Percentiles rank a stretch among this genome's conserved stretches.
phyloP scores from a whole-genome alignment of 2,113 vertebrate genomes.

The Rhombomys opimus region DNA sequence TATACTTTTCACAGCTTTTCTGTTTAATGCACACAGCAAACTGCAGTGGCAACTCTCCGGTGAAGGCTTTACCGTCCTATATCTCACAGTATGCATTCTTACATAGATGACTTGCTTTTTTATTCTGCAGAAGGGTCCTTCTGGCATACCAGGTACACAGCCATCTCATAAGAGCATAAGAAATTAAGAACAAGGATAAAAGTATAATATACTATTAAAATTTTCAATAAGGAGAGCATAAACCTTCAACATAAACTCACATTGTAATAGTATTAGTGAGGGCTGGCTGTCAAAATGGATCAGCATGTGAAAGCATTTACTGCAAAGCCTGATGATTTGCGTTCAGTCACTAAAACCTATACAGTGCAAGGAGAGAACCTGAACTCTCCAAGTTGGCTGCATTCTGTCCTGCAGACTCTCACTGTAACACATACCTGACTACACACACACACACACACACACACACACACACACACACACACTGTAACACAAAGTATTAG shows the following conservation, averaged over 20 bases:
- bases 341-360: not conserved
- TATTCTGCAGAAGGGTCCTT: not conserved
- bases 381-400: too few relatives aligned
- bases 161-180: not conserved
- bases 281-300: not conserved
- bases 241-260: not conserved
- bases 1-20: not conserved
- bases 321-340: too few relatives aligned
- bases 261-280: slow-evolving; percentile 5
- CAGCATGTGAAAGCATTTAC: not conserved
- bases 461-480: not conserved
- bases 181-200: slow-evolving; percentile 31
- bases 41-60: not conserved
- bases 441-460: not conserved
- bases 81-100: not conserved
- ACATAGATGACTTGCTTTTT: not conserved
- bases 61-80: not conserved
- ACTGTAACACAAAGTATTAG: not conserved
- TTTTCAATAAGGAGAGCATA: not conserved
- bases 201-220: not conserved
- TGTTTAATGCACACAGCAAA: not conserved
- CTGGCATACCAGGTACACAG: not conserved
- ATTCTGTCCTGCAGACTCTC: not conserved
- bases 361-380: not conserved
- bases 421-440: not conserved